Evolutionary conservation across 2,113 vertebrate genomes (phyloP).

Genomic region (human (Homo sapiens)): DNA sequence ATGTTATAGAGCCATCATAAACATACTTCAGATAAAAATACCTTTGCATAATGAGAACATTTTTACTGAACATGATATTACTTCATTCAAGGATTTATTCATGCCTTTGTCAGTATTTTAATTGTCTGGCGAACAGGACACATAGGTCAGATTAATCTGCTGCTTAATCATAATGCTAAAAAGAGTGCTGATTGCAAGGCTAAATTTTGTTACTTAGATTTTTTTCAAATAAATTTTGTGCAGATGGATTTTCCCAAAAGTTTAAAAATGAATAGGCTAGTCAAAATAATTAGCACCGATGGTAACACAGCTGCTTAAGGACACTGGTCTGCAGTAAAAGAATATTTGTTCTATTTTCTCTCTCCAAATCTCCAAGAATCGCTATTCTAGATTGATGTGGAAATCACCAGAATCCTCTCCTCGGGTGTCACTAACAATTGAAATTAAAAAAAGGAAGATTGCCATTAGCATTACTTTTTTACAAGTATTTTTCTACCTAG

Average conservation of each 20-base stretch:
- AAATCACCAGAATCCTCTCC: background rate
- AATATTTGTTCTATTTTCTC: background rate
- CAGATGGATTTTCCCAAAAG: background rate
- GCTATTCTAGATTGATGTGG: background rate
- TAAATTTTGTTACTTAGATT: background rate
- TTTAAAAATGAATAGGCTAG: background rate
- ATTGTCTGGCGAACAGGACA: constrained; percentile 55
- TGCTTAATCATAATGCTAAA: constrained; percentile 59
- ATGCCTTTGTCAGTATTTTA: constrained; percentile 58
- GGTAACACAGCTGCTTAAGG: background rate
- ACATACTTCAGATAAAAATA: background rate
- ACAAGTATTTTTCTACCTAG: background rate
- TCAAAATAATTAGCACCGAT: background rate
- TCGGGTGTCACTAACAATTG: background rate
- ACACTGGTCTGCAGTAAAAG: background rate
- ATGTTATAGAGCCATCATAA: background rate
- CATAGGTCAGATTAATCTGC: constrained; percentile 68
- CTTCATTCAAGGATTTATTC: constrained; percentile 32
- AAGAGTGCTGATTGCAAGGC: constrained; percentile 40
- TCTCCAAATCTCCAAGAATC: background rate
- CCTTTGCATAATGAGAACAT: constrained; percentile 55
- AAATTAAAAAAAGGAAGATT: background rate
- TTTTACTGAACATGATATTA: constrained; percentile 26
- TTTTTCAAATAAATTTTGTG: background rate
- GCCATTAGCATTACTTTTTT: background rate